Percentiles rank a stretch among this genome's conserved stretches.
Evolutionary conservation across 2,888 invertebrate genomes (phyloP).

Genomic region (Prostheceraeus crozeri): DNA sequence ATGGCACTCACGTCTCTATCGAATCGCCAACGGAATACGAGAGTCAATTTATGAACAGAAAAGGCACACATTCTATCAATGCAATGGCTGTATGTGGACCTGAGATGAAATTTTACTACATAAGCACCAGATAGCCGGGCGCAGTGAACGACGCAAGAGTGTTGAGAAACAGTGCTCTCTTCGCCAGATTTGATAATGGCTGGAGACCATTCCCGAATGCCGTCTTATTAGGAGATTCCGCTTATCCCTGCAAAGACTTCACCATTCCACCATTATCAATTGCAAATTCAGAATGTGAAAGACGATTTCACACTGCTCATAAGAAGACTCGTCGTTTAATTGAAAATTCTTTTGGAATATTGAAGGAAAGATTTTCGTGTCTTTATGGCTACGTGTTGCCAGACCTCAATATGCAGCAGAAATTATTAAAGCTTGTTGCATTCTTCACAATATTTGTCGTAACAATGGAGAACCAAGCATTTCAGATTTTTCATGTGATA

Average conservation of each 20-base stretch:
- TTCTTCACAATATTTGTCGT: conserved; percentile 15
- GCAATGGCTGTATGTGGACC: conserved; percentile 14
- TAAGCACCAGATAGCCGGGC: background rate
- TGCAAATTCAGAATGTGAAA: background rate
- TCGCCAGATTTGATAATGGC: background rate
- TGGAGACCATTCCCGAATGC: conserved; percentile 21
- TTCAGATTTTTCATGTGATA: no score
- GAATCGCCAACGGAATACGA: background rate
- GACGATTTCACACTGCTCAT: background rate
- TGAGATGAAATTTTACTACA: background rate
- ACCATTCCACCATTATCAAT: background rate
- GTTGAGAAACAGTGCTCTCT: background rate
- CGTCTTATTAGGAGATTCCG: conserved; percentile 1
- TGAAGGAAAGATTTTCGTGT: conserved; percentile 2
- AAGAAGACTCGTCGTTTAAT: background rate
- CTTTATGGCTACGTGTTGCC: background rate
- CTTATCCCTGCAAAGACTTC: conserved; percentile 1
- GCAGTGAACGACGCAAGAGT: background rate
- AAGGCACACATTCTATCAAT: conserved; percentile 7
- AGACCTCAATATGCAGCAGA: background rate
- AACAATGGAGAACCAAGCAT: no score
- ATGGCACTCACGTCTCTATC: conserved; percentile 11
- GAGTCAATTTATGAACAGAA: conserved; percentile 6
- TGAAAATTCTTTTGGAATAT: background rate
- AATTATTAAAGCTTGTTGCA: conserved; percentile 22